phyloP scores from a whole-genome alignment of 2,113 vertebrate species.

The Syngnathus typhle region DNA sequence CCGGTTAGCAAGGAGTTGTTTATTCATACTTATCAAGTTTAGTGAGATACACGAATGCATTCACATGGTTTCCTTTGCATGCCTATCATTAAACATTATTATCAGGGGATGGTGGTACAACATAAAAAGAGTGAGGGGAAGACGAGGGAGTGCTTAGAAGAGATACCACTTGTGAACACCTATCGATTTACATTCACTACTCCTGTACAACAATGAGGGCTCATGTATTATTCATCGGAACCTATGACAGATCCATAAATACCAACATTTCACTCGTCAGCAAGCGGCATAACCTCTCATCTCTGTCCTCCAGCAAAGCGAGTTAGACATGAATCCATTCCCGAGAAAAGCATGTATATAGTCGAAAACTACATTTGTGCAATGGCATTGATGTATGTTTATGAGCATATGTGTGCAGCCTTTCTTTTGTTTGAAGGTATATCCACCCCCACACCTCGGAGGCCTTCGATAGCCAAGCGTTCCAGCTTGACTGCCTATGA shows the following conservation, averaged over 20 bases:
- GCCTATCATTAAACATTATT: constrained; percentile 44
- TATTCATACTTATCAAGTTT: not conserved
- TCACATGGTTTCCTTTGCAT: constrained; percentile 33
- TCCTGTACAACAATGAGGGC: constrained; percentile 31
- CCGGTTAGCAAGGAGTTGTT: too few relatives aligned
- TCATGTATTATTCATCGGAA: constrained; percentile 63
- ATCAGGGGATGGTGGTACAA: constrained; percentile 32
- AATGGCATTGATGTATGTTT: not conserved
- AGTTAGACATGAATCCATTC: constrained; percentile 22
- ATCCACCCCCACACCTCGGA: constrained; percentile 11
- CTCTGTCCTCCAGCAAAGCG: constrained; percentile 31
- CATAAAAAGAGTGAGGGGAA: constrained; percentile 1
- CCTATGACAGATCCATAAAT: constrained; percentile 61
- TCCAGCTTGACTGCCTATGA: constrained; percentile 29
- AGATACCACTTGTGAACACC: constrained; percentile 55
- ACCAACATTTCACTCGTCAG: constrained; percentile 33
- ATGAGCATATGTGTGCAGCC: not conserved
- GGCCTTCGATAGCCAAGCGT: constrained; percentile 16
- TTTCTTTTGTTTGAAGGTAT: constrained; percentile 28
- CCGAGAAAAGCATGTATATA: not conserved
- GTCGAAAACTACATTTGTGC: constrained; percentile 7
- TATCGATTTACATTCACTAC: constrained; percentile 63
- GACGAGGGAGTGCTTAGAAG: constrained; percentile 41
- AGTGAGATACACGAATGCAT: constrained; percentile 21
- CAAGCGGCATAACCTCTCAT: constrained; percentile 27